These are phyloP conservation scores for Myotis lucifugus DNA, from an alignment of 2,113 vertebrate genomes.

Conservation along the genomic window DNA sequence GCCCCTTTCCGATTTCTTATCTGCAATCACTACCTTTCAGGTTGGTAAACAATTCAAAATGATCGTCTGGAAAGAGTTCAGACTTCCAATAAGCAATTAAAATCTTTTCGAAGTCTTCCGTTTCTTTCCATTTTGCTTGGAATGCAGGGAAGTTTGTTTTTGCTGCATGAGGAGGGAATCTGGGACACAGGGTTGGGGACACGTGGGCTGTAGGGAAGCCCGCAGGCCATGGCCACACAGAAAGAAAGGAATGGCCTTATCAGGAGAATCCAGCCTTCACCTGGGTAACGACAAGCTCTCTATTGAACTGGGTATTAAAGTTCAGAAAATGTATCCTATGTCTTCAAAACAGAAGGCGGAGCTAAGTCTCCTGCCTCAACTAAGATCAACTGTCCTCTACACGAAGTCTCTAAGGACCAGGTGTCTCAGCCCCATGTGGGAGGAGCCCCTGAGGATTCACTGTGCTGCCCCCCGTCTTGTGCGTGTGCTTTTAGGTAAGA, in stretches of 20 bases:
- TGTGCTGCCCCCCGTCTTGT: accelerated
- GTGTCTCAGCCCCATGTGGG: accelerated
- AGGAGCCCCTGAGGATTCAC: not conserved
- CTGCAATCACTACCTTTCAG: not conserved
- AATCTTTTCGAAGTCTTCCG: not conserved
- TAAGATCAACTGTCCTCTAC: not conserved
- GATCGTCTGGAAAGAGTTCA: not conserved
- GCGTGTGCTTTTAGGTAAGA: accelerated
- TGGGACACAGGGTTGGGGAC: not conserved
- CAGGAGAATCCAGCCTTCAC: not conserved
- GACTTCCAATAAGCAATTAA: slow-evolving; percentile 33
- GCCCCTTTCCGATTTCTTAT: not conserved
- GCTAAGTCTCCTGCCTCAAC: not conserved
- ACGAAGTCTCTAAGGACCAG: not conserved
- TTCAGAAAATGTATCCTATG: not conserved
- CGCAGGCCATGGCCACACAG: not conserved
- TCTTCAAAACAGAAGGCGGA: not conserved
- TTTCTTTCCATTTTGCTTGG: slow-evolving; percentile 25
- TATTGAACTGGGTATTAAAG: not conserved
- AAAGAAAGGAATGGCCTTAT: not conserved
- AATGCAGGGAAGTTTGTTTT: not conserved
- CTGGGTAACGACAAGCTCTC: not conserved
- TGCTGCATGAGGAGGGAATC: not conserved
- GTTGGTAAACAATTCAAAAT: not conserved
- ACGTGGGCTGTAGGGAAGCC: accelerated